Evolutionary conservation across 2,113 vertebrate genomes (phyloP), one percentile per base, ranked within the genome.

Genomic region (Gymnogyps californianus): DNA sequence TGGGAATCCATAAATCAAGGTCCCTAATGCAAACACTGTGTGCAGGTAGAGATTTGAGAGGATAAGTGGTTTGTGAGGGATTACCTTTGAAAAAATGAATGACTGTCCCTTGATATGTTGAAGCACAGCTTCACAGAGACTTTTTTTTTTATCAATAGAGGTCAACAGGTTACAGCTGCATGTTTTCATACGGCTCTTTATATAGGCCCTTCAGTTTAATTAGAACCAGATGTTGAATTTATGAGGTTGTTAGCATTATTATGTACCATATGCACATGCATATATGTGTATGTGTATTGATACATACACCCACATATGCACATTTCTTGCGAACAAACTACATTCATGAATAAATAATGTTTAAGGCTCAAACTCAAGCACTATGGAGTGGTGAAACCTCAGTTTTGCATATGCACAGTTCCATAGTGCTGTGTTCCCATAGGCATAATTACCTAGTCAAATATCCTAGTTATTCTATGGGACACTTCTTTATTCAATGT

Each of bases 11-110:
- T 99, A 98, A 98, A 98, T 98, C 98, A 98, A 95, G 97, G 97
- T 97, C 98, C 93, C 98, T 98, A 98, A 99, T 98, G 98, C 97
- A 99, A 98, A 98, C 98, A 98, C 71, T 85, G 97, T 98, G 98
- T 98, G 97, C 98, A 98, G 98, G 98, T 98, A 98, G 97, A 98
- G 97, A 98, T 98, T 98, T 97, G 97, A 98, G 94, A 96, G 98
- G 97, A 98, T 98, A 98, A 98, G 97, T 98, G 97, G 98, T 96
- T 98, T 98, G 96, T 98, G 98, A 98, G 97, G 97, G 98, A 98
- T 98, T 98, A 97, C 97, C 97, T 98, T 98, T 98, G 98, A 98
- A 98, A 97, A 96, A 98, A 98, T 96, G 96, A 98, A 97, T 97
- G 97, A 95, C 97, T 95, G 86, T 98, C 97, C 96, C 97, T 97